Evolutionary conservation across 1,140 invertebrate species (phyloP), one percentile per base, ranked within the genome.

Genomic region (Diploscapter pachys): DNA sequence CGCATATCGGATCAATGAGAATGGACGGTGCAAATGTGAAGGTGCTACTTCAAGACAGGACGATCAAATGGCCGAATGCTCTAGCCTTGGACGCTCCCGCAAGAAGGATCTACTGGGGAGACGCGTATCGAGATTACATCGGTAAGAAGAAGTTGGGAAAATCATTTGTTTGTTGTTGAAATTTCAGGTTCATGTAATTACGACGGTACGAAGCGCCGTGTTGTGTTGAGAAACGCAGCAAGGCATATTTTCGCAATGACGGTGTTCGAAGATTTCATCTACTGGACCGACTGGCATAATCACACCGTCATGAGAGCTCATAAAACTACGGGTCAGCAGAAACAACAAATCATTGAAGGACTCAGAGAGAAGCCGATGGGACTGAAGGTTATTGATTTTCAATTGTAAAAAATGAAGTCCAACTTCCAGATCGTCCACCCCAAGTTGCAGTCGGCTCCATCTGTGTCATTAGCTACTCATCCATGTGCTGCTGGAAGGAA

Each of bases 71-170:
- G 89, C 89, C 89, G 0, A 89, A 88, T 83, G 89, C 89, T n/a
- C 79, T 90, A 2, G 87, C 86, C 4, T 82, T 90, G 31, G 89
- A 90, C 79, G 84, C 83, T 67, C 71, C 80, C 4, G 84, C 81
- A 4, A 81, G 86, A 65, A 85, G 80, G 3, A 9, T 80, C 5
- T 80, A 78, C 56, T 80, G 77, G 63, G 75, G 81, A 50, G 79
- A 80, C 62, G 79, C 80, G 5, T 88, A 86, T 77, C 80, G 87
- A 11, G 86, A 89, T 76, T 92, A 92, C 85, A 93, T 95, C 65
- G 66, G 31, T 31, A 31, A 1, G 31, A 31, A 31, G 31, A 31
- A 31, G 31, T 31, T 31, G 31, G 1, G 31, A 31, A 31, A 31
- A 31, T 31, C 31, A 31, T 31, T 31, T 31, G 0, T 31, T 31